Percentiles rank a stretch among this genome's conserved stretches.
These are phyloP conservation scores for Callocephalon fimbriatum DNA, from an alignment of 2,113 vertebrate species.

Conservation along the genomic window DNA sequence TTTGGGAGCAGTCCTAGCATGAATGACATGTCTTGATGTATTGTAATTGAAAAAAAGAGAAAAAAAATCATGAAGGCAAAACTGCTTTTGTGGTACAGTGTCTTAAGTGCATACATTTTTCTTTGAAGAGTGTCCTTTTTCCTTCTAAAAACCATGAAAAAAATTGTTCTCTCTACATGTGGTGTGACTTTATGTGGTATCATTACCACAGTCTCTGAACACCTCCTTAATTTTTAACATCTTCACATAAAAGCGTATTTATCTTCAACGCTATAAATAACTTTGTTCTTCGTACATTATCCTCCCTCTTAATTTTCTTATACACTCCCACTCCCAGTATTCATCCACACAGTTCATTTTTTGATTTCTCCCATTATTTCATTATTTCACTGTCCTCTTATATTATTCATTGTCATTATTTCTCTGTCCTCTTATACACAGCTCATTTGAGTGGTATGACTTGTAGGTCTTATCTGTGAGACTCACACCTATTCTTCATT, in stretches of 20 bases:
- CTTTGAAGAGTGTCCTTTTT: neutral
- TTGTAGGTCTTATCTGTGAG: neutral
- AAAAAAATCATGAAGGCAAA: neutral
- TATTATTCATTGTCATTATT: neutral
- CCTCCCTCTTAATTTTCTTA: neutral
- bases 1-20: neutral
- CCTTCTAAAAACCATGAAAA: neutral
- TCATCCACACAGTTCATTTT: neutral
- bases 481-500: neutral
- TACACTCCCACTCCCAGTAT: neutral
- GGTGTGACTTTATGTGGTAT: neutral
- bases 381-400: neutral
- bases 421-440: neutral
- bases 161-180: neutral
- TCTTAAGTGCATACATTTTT: neutral
- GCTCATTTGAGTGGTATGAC: neutral
- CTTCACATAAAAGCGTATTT: neutral
- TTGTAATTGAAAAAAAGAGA: neutral
- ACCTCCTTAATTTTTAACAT: neutral
- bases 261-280: neutral
- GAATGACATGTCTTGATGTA: neutral
- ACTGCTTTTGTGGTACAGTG: neutral
- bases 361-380: neutral
- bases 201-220: neutral
- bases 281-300: neutral